Base-by-base conservation (phyloP, 2,113 vertebrate genomes). In the Tragelaphus buxtoni region DNA sequence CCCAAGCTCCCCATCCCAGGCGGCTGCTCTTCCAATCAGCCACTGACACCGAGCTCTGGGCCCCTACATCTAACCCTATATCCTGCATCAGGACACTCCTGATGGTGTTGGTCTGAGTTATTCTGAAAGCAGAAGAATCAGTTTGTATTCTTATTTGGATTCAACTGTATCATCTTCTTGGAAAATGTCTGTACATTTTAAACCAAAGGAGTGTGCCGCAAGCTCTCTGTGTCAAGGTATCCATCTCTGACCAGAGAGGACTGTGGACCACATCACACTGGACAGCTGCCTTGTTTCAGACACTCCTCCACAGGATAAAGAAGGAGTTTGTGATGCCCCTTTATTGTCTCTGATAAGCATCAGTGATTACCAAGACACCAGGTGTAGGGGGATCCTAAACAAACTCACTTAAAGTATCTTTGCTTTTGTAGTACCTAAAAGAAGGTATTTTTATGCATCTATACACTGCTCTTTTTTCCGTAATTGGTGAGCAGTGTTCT, bases 61-160 rank as follows among this genome's bases (percentile, higher is more conserved):
- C 17, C 26, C 7, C n/a, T 5, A 20, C 2, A 3, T 53, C 47
- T 39, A 14, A 2, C 2, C n/a, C 61, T 39, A 6, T 28, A 22
- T 69, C n/a, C n/a, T 22, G n/a, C n/a, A 72, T 39, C 65, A 72
- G 53, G 12, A 11, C 9, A 14, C 42, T 42, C 26, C 6, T 17
- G 18, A 39, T 12, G 61, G 13, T 11, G 6, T 26, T 55, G 47
- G 17, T 1, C 39, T 8, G 60, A 58, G 53, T 26, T 72, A 4
- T 30, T 94, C 60, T 30, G 16, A 83, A 69, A 42, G n/a, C 0
- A 2, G 42, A 35, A 30, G 35, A 7, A 2, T 65, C 35, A 11
- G 22, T 58, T 20, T 14, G 2, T 42, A 3, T 18, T 39, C 77
- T 82, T 24, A 42, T 17, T 60, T 20, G n/a, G 47, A 26, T 60